These are phyloP conservation scores for Chelonus insularis DNA, from an alignment of 1,140 invertebrate species.

Conservation along the genomic window DNA sequence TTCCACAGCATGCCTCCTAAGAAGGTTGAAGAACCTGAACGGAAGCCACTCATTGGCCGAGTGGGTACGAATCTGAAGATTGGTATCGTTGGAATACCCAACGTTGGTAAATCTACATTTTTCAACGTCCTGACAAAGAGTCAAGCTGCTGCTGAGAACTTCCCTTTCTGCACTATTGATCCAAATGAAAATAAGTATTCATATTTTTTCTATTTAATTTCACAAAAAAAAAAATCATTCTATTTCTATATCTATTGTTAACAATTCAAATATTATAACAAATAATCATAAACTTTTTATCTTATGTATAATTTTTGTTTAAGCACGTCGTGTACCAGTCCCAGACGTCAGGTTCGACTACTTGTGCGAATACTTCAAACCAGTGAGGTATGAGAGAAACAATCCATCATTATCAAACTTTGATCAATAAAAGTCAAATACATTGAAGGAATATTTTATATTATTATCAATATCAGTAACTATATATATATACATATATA, in stretches of 20 bases:
- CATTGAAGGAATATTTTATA: conserved; percentile 21
- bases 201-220: too few species aligned
- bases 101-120: conserved; percentile 99
- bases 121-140: conserved; percentile 99
- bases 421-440: background rate
- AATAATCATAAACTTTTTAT: conserved; percentile 37
- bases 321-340: conserved; percentile 94
- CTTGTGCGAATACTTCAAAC: conserved; percentile 92
- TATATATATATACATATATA: conserved; percentile 34
- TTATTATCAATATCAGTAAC: background rate
- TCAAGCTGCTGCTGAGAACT: conserved; percentile 95
- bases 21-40: conserved; percentile 87
- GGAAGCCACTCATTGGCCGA: conserved; percentile 91
- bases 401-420: background rate
- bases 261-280: too few species aligned
- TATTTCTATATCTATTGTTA: too few species aligned
- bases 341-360: conserved; percentile 94
- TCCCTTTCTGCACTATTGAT: conserved; percentile 99
- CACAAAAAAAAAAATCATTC: too few species aligned
- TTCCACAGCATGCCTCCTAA: conserved; percentile 84
- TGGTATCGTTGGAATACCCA: conserved; percentile 93
- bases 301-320: conserved; percentile 49
- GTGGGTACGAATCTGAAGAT: conserved; percentile 97
- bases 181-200: conserved; percentile 99
- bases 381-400: conserved; percentile 76